Conservation (phyloP, 64 coral and sea anemone species). For the Actinia tenebrosa region DNA sequence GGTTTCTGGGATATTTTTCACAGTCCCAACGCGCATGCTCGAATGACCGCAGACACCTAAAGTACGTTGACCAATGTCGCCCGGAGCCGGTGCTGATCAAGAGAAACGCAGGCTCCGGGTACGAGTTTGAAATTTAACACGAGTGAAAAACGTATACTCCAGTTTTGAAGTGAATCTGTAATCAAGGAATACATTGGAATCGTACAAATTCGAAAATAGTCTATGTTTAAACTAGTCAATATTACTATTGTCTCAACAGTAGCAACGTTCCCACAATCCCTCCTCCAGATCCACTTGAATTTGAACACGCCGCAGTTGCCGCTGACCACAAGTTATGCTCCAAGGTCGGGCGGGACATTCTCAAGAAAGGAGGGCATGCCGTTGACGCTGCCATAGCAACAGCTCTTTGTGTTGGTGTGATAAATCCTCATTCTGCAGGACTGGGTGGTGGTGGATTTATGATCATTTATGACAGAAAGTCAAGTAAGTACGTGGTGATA, state of each 20-base stretch:
- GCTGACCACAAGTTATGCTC: slow-evolving; percentile 63
- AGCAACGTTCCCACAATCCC: neutral
- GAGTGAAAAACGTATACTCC: too few species aligned
- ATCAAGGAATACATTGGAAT: too few species aligned
- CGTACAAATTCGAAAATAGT: too few species aligned
- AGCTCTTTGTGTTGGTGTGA: slow-evolving; percentile 56
- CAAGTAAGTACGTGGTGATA: slow-evolving; percentile 7
- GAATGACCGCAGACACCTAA: too few species aligned
- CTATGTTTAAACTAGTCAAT: neutral
- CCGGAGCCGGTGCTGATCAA: too few species aligned
- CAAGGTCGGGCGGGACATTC: slow-evolving; percentile 33
- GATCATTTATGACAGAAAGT: slow-evolving; percentile 60
- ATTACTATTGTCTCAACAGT: neutral
- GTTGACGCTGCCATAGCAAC: slow-evolving; percentile 65
- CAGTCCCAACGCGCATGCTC: too few species aligned
- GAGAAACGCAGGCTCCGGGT: too few species aligned
- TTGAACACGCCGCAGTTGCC: slow-evolving; percentile 46
- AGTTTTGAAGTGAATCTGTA: too few species aligned
- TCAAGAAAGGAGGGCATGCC: slow-evolving; percentile 40
- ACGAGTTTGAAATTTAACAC: too few species aligned
- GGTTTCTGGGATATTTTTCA: too few species aligned
- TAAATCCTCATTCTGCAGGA: slow-evolving; percentile 57
- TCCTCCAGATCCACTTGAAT: slow-evolving; percentile 24
- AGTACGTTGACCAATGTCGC: too few species aligned
- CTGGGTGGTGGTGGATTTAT: slow-evolving; percentile 73